Evolutionary conservation across 2,113 vertebrate species (phyloP), one percentile per base, ranked within the genome.

Genomic region (Burhinus oedicnemus): DNA sequence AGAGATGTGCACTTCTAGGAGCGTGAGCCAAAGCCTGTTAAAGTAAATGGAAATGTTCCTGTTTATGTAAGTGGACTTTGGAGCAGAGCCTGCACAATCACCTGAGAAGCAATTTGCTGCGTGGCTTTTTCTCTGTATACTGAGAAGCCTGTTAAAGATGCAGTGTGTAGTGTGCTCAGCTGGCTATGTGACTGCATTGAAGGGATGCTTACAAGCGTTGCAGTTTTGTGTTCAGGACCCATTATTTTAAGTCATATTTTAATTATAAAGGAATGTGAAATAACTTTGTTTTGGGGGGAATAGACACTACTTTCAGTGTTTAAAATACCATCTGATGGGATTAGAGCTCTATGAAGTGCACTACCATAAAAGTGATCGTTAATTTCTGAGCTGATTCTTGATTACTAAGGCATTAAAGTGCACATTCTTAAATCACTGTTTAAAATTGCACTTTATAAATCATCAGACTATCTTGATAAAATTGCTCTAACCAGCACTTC

Each of bases 21-120:
- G 57, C 6, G 1, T 38, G 86, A 91, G 81, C 87, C 84, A 97
- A 93, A 94, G 36, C 77, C 65, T 78, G 69, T 87, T 96, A 95
- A 94, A 90, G 15, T 71, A 74, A 79, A 65, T 92, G 74, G 81
- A 54, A 95, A 92, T 84, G 51, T 75, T 95, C 65, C 66, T 82
- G 47, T 94, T 95, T 84, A 62, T 91, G 29, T 80, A 76, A 82
- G 81, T 70, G 57, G 32, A 38, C 62, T 91, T 91, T 97, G 96
- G 91, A 95, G 58, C 78, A 80, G 40, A 94, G 89, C 96, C 91
- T 96, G 91, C 61, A 88, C 75, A 85, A 90, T 91, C 89, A 96
- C 81, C 87, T 91, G 94, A 95, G 91, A 91, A 66, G 54, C 65
- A 93, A 57, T 95, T 96, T 96, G 52, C 62, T 95, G 72, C 78